Evolutionary conservation across 2,888 invertebrate genomes (phyloP), one percentile per base, ranked within the genome.

Genomic region (Gisinianus flammeolus): DNA sequence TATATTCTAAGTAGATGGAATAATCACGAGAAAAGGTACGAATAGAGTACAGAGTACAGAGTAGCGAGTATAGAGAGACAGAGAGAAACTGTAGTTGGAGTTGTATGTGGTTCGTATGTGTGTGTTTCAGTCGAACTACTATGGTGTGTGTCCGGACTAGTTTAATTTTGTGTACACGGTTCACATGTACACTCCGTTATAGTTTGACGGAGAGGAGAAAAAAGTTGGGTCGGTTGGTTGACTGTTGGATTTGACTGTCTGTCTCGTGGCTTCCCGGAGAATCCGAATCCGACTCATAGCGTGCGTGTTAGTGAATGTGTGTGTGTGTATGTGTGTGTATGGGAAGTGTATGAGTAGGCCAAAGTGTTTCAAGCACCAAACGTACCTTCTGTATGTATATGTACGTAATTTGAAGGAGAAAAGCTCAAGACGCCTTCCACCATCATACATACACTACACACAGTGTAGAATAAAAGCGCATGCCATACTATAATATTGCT

Each of bases 191-290:
- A 5, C 54, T n/a, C 54, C 54, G 44, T 54, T 54, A 19, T 54
- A 54, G 19, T 54, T 54, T 54, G 54, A n/a, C 4, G 16, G 54
- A n/a, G n/a, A n/a, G 54, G 54, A 16, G 54, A 54, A 54, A 54
- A 8, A 54, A 5, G 16, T 54, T 54, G 16, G 6, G 54, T 54
- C 16, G 5, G 5, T 54, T 54, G 5, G 54, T 4, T 54, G 6
- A 54, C 16, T 54, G 54, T 67, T 67, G 28, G 67, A 67, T 67
- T 67, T 67, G 6, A 67, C 31, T 5, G 30, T 31, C 64, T 64
- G 67, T 67, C 67, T 67, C 67, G 67, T 67, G 67, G 67, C 67
- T 67, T 30, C 26, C 67, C 67, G 67, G 67, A 67, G 67, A 67
- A 67, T 30, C 67, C 67, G 67, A 67, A 64, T 64, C 24, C 24